These are phyloP conservation scores for Cyclargus thomasi DNA, from an alignment of 1,140 invertebrate genomes.

Conservation along the genomic window DNA sequence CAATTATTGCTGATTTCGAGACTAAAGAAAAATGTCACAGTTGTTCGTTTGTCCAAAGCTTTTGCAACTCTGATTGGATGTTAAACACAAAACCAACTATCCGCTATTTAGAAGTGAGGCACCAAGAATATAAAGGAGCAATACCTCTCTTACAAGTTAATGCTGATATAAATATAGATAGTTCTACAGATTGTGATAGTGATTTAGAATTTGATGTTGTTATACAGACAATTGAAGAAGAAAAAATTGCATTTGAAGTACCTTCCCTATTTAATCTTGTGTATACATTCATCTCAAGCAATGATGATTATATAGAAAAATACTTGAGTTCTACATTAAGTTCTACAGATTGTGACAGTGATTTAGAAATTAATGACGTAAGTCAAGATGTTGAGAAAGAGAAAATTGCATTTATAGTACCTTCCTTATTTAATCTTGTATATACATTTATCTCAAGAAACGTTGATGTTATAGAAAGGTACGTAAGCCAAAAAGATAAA, in stretches of 20 bases:
- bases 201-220: slow-evolving; percentile 25
- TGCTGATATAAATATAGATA: slow-evolving; percentile 11
- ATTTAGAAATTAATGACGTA: slow-evolving; percentile 23
- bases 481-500: neutral
- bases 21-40: neutral
- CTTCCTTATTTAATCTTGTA: slow-evolving; percentile 23
- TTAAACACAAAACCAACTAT: slow-evolving; percentile 21
- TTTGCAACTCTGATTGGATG: slow-evolving; percentile 29
- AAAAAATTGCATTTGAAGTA: slow-evolving; percentile 16
- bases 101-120: slow-evolving; percentile 1
- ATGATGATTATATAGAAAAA: too few species aligned
- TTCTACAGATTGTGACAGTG: slow-evolving; percentile 36
- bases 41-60: neutral
- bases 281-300: neutral
- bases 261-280: slow-evolving; percentile 25
- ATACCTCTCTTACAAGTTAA: neutral
- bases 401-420: slow-evolving; percentile 19
- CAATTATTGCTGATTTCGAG: neutral
- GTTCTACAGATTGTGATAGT: slow-evolving; percentile 34
- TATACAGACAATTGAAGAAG: slow-evolving; percentile 4
- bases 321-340: too few species aligned
- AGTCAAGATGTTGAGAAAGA: neutral
- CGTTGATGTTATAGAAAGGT: neutral
- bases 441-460: neutral
- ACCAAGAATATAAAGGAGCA: neutral